Percentiles rank a stretch among this genome's conserved stretches.
Evolutionary conservation across 2,888 invertebrate species (phyloP).

Genomic region (Notodonta dromedarius): DNA sequence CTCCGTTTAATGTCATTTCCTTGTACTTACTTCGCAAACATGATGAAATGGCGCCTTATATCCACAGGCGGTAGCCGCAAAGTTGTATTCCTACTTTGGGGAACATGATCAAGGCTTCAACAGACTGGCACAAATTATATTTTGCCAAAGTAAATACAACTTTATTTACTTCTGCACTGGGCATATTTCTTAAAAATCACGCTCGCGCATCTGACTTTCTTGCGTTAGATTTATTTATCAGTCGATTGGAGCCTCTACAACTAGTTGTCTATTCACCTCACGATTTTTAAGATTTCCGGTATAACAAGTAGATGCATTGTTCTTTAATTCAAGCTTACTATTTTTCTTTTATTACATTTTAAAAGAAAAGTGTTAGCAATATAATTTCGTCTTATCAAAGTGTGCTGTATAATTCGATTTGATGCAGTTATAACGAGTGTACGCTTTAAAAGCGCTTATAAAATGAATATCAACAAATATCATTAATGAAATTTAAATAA

Average conservation of each 20-base stretch:
- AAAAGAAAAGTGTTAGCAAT: not conserved
- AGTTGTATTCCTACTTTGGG: not conserved
- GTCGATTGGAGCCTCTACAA: too few relatives aligned
- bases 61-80: not conserved
- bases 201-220: too few relatives aligned
- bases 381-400: not conserved
- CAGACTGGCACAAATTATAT: too few relatives aligned
- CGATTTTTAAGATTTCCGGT: too few relatives aligned
- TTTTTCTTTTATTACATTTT: not conserved
- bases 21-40: not conserved
- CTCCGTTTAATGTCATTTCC: not conserved
- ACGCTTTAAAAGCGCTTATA: not conserved
- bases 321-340: too few relatives aligned
- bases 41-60: not conserved
- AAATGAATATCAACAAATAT: not conserved
- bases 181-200: too few relatives aligned
- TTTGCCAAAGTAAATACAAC: too few relatives aligned
- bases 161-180: too few relatives aligned
- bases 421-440: not conserved
- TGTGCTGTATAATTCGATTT: not conserved
- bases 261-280: too few relatives aligned
- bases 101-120: too few relatives aligned
- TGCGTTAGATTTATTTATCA: too few relatives aligned
- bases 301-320: too few relatives aligned
- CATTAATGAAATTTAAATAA: not conserved